phyloP scores from a whole-genome alignment of 1,140 invertebrate genomes.

The Streblospio benedicti region DNA sequence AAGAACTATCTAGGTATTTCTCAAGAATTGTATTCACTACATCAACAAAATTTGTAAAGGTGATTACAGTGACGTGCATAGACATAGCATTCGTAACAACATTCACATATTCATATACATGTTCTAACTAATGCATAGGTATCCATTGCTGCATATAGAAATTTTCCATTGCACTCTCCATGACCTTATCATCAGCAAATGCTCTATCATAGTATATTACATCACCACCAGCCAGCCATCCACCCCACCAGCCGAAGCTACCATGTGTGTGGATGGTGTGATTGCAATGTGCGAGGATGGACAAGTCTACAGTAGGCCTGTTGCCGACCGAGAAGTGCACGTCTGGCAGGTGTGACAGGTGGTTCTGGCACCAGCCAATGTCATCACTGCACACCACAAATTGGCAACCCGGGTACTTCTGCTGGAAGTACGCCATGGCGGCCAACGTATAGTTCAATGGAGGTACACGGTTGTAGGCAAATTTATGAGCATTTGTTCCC shows the following conservation, averaged over 20 bases:
- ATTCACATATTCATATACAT: too few species aligned
- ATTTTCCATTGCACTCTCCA: too few species aligned
- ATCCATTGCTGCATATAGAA: too few species aligned
- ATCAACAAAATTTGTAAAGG: too few species aligned
- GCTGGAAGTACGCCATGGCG: not conserved
- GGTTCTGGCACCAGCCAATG: not conserved
- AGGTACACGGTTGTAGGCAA: too few species aligned
- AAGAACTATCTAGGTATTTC: too few species aligned
- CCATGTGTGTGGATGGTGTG: constrained; percentile 31
- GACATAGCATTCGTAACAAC: too few species aligned
- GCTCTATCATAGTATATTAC: constrained; percentile 32
- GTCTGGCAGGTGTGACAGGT: not conserved
- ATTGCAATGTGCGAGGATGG: constrained; percentile 23
- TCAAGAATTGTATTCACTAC: too few species aligned
- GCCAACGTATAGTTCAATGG: not conserved
- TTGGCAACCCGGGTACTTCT: not conserved
- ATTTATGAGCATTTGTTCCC: not conserved
- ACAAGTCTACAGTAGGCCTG: constrained; percentile 25
- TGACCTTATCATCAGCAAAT: too few species aligned
- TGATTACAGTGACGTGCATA: too few species aligned
- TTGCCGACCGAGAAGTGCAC: not conserved
- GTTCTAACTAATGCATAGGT: too few species aligned
- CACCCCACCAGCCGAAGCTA: constrained; percentile 36
- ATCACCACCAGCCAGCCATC: constrained; percentile 28
- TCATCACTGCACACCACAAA: constrained; percentile 5